Evolutionary conservation across 2,888 invertebrate genomes (phyloP).

Genomic region (Xanthia icteritia): DNA sequence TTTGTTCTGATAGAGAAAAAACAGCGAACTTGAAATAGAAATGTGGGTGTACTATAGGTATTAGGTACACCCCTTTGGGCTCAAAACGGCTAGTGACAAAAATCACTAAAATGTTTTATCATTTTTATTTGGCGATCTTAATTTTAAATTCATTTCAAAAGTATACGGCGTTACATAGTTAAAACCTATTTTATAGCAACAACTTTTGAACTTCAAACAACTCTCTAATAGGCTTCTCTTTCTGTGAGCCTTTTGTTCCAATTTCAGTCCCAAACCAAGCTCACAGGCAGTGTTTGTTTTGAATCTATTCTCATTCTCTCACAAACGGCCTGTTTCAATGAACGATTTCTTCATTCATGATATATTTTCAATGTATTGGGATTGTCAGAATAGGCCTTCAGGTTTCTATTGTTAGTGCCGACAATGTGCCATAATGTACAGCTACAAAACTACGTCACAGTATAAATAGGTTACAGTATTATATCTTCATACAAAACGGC

Average conservation of each 20-base stretch:
- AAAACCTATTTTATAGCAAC: neutral
- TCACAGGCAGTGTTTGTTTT: slow-evolving; percentile 28
- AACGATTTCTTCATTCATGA: slow-evolving; percentile 41
- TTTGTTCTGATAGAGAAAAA: too few species aligned
- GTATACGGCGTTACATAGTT: neutral
- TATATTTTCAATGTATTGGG: slow-evolving; percentile 42
- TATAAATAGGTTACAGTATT: too few species aligned
- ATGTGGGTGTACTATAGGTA: too few species aligned
- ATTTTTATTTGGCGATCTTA: neutral
- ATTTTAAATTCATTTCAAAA: neutral
- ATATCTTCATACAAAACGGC: too few species aligned
- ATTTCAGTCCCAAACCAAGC: slow-evolving; percentile 16
- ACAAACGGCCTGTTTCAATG: slow-evolving; percentile 25
- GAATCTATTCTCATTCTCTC: slow-evolving; percentile 31
- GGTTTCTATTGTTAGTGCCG: slow-evolving; percentile 26
- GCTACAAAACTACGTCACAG: neutral
- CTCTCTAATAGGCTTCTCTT: slow-evolving; percentile 7
- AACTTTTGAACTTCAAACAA: slow-evolving; percentile 19
- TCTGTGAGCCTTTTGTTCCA: slow-evolving; percentile 33
- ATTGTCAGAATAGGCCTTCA: slow-evolving; percentile 12
- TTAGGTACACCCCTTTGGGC: too few species aligned
- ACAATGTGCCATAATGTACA: slow-evolving; percentile 24
- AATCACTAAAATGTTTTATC: too few species aligned
- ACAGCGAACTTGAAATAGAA: too few species aligned
- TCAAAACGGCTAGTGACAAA: too few species aligned